Conservation (phyloP, 2,888 invertebrate genomes). For the Aquatica leii region DNA sequence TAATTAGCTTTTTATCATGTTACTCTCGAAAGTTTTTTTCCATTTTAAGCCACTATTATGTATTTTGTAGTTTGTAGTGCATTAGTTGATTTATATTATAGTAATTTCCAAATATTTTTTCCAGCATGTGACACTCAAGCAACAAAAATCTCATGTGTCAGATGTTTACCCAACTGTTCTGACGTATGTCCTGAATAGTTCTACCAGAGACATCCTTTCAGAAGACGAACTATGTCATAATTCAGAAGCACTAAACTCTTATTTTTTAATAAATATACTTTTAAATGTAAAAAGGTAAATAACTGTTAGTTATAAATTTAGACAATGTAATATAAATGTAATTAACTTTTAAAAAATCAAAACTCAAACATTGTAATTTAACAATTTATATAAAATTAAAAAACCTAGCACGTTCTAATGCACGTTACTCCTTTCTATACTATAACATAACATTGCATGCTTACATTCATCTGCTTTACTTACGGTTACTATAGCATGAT, state of each 20-base stretch:
- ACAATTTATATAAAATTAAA: background rate
- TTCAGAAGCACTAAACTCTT: slow-evolving; percentile 15
- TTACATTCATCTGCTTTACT: slow-evolving; percentile 5
- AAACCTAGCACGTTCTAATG: slow-evolving; percentile 5
- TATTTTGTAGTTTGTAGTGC: slow-evolving; percentile 26
- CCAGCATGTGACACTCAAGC: slow-evolving; percentile 33
- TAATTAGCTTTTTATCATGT: background rate
- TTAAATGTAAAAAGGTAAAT: slow-evolving; percentile 29
- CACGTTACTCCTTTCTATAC: slow-evolving; percentile 3
- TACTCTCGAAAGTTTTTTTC: slow-evolving; percentile 11
- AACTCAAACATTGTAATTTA: background rate
- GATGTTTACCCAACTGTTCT: slow-evolving; percentile 28
- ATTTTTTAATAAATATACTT: slow-evolving; percentile 21
- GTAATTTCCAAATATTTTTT: slow-evolving; percentile 34
- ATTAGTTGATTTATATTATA: slow-evolving; percentile 23
- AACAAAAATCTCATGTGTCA: slow-evolving; percentile 24
- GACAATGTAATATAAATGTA: slow-evolving; percentile 12
- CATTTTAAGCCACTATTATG: slow-evolving; percentile 20
- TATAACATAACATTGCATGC: too few relatives aligned
- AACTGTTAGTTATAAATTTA: slow-evolving; percentile 16
- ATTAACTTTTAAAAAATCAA: slow-evolving; percentile 1
- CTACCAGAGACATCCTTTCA: slow-evolving; percentile 24
- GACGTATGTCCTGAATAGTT: slow-evolving; percentile 24
- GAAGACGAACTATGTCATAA: slow-evolving; percentile 25
- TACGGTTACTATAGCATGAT: background rate